A percentile compares a stretch with the other conserved stretches of the same genome.
phyloP scores from a whole-genome alignment of 2,797 vertebrate genomes.

The Diplodus puntazzo region DNA sequence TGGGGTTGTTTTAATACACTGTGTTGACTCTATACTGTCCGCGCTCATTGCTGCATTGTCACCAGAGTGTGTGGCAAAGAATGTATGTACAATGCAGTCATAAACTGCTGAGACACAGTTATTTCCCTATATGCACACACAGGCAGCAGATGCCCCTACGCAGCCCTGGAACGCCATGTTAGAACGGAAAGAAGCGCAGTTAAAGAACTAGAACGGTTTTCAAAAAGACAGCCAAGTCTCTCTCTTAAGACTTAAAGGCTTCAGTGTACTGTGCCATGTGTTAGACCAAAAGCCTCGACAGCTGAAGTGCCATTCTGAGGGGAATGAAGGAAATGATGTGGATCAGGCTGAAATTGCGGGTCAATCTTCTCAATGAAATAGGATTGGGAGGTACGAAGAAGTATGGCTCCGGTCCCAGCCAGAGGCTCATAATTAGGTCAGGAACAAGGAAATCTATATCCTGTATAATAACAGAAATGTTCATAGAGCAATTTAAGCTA shows the following conservation, averaged over 20 bases:
- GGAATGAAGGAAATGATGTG: slow-evolving; percentile 22
- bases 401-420: slow-evolving; percentile 37
- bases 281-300: slow-evolving; percentile 34
- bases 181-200: slow-evolving; percentile 39
- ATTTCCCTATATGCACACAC: slow-evolving; percentile 52
- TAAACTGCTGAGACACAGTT: slow-evolving; percentile 66
- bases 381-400: slow-evolving; percentile 25
- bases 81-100: slow-evolving; percentile 61
- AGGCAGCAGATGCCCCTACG: slow-evolving; percentile 50
- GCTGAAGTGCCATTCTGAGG: slow-evolving; percentile 16
- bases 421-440: slow-evolving; percentile 47
- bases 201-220: slow-evolving; percentile 27
- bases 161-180: slow-evolving; percentile 46
- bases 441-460: slow-evolving; percentile 29
- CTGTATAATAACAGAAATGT: slow-evolving; percentile 39
- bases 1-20: slow-evolving; percentile 15
- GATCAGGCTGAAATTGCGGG: slow-evolving; percentile 37
- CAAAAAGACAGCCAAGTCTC: neutral
- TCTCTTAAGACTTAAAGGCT: slow-evolving; percentile 29
- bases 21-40: slow-evolving; percentile 10
- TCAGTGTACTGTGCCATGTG: slow-evolving; percentile 6
- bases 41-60: slow-evolving; percentile 54
- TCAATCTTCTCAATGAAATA: slow-evolving; percentile 52
- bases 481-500: slow-evolving; percentile 11
- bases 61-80: slow-evolving; percentile 50